Base-by-base conservation (phyloP, 2,113 vertebrate genomes). In the Philantomba maxwellii region DNA sequence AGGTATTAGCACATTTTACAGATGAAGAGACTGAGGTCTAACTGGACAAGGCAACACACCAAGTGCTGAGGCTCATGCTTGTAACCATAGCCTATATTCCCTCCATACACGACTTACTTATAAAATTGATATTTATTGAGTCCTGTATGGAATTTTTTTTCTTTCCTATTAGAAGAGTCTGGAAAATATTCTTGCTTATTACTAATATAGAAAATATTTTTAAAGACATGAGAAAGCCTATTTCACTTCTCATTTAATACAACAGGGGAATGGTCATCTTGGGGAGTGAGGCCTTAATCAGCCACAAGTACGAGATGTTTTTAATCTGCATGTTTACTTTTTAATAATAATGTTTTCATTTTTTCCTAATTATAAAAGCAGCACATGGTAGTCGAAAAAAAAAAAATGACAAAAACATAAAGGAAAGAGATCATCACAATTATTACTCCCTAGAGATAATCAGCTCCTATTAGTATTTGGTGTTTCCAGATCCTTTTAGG, bases 181-280 rank as follows among this genome's bases (percentile, higher is more conserved):
- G 28, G 70, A 96, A 92, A 96, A 78, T 62, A 87, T 87, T 87
- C 39, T 87, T 90, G 23, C 57, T 93, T 87, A 62, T 88, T 66
- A 87, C 30, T 60, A 93, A 89, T 26, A 84, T 0, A 91, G 36
- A 73, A 96, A 93, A 95, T 23, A 83, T 62, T 87, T 95, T 81
- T 64, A 77, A 93, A 70, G 75, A 8, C 58, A 87, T 9, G 33
- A 95, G 19, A 87, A 96, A 87, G 58, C 6, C 1, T 70, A 90
- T 94, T 85, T 92, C 58, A 87, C 26, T 85, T 78, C 51, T 78
- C 73, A 86, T 62, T 95, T 30, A 80, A 16, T 39, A 87, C 6
- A 89, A 87, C 33, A 87, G 83, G 13, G 17, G 43, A 94, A 78
- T 64, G 85, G 53, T 36, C 19, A 75, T 92, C 39, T 66, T 64